A percentile compares a stretch with the other conserved stretches of the same genome.
Conservation (phyloP, 2,113 vertebrate genomes). For the Salvator merianae region DNA sequence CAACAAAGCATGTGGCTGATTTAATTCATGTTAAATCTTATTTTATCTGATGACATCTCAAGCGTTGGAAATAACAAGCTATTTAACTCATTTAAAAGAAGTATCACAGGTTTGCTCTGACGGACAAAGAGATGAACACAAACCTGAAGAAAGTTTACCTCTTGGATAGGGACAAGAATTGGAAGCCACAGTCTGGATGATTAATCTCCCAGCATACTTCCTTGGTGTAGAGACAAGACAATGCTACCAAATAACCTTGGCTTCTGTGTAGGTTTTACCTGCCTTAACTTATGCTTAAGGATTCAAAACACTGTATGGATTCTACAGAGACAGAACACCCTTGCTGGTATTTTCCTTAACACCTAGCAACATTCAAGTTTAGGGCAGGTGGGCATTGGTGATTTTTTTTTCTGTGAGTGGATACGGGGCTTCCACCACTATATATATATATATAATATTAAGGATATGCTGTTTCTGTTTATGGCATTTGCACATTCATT, state of each 20-base stretch:
- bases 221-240: not conserved
- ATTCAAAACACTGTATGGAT: not conserved
- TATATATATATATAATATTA: not conserved
- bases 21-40: not conserved
- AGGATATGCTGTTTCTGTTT: not conserved
- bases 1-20: not conserved
- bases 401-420: not conserved
- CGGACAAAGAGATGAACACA: not conserved
- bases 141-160: constrained; percentile 12
- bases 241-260: not conserved
- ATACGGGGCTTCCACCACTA: not conserved
- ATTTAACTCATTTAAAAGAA: not conserved
- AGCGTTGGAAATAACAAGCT: not conserved
- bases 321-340: too few species aligned
- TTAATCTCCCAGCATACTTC: not conserved
- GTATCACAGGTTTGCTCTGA: not conserved
- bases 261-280: not conserved
- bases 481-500: not conserved
- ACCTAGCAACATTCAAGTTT: not conserved
- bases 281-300: not conserved
- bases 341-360: too few species aligned
- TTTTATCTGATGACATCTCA: not conserved
- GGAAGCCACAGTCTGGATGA: not conserved
- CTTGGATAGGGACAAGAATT: not conserved
- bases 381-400: not conserved